Evolutionary conservation across 2,797 vertebrate species (phyloP), one percentile per base, ranked within the genome.

Genomic region (Knipowitschia caucasica): DNA sequence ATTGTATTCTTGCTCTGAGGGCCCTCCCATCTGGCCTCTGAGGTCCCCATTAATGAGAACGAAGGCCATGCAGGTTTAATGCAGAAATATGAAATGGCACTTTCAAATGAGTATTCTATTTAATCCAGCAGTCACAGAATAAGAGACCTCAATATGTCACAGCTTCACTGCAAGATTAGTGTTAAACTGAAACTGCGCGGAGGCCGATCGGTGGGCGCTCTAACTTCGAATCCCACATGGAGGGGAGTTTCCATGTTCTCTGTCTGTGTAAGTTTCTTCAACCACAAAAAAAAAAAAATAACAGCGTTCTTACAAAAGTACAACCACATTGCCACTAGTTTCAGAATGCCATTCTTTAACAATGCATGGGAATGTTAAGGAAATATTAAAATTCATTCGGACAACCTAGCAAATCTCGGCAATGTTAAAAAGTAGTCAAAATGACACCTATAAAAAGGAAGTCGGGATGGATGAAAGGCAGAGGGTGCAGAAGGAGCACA

Each of bases 121-220:
- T 47, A 30, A 20, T 47, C 15, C 17, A 29, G 27, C 10, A 45
- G 26, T 20, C 9, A 11, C 27, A 9, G 45, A 11, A 26, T 15
- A 25, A 46, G 25, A 45, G 43, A 17, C 43, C 27, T 47, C 27
- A 47, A 30, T 47, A 47, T 30, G 45, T 30, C 44, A 30, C 9
- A 10, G 15, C 26, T 18, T 9, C 5, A 17, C 26, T 30, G 27
- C 26, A 31, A 30, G 44, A 47, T 47, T 14, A 26, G 31, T 15
- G 45, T 47, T 47, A 20, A 47, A 31, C n/a, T n/a, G n/a, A n/a
- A n/a, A n/a, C n/a, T n/a, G n/a, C n/a, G n/a, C n/a, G n/a, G n/a
- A n/a, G n/a, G n/a, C n/a, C n/a, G n/a, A n/a, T n/a, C n/a, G n/a
- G n/a, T n/a, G n/a, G n/a, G n/a, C n/a, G n/a, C n/a, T n/a, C n/a